Conservation (phyloP, 1,140 invertebrate genomes). For the Anadara kagoshimensis region DNA sequence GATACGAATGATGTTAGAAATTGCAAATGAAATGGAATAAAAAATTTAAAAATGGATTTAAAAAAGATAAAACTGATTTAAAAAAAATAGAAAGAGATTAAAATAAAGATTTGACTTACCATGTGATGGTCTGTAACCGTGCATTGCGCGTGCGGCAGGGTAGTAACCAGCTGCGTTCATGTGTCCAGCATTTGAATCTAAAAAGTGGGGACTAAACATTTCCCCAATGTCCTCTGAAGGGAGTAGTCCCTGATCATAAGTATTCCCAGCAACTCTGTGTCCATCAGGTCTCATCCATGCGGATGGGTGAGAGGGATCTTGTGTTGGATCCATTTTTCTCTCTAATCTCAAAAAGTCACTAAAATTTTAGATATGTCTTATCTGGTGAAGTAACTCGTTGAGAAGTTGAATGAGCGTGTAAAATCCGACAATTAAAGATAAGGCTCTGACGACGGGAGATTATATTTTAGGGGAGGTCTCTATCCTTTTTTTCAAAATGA, state of each 20-base stretch:
- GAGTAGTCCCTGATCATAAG: constrained; percentile 43
- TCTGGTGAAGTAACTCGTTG: too few species aligned
- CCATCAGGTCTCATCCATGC: constrained; percentile 52
- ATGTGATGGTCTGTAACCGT: constrained; percentile 51
- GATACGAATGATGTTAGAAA: too few species aligned
- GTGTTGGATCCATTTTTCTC: neutral
- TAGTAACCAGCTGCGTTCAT: constrained; percentile 43
- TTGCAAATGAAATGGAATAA: neutral
- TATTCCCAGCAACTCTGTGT: constrained; percentile 40
- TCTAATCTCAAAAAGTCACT: too few species aligned
- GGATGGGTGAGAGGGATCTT: constrained; percentile 50
- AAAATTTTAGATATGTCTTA: too few species aligned
- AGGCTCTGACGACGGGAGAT: too few species aligned
- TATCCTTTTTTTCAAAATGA: too few species aligned
- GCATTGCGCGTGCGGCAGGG: constrained; percentile 46
- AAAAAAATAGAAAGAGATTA: neutral
- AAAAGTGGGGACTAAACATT: constrained; percentile 58
- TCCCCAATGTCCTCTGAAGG: constrained; percentile 62
- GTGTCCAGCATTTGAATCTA: constrained; percentile 52
- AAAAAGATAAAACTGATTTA: neutral
- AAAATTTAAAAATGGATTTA: neutral
- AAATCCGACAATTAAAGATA: too few species aligned
- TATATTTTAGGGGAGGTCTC: too few species aligned
- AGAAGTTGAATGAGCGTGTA: too few species aligned
- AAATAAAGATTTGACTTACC: too few species aligned